These are phyloP conservation scores for Narcine bancroftii DNA, from an alignment of 2,113 vertebrate genomes.

Conservation along the genomic window DNA sequence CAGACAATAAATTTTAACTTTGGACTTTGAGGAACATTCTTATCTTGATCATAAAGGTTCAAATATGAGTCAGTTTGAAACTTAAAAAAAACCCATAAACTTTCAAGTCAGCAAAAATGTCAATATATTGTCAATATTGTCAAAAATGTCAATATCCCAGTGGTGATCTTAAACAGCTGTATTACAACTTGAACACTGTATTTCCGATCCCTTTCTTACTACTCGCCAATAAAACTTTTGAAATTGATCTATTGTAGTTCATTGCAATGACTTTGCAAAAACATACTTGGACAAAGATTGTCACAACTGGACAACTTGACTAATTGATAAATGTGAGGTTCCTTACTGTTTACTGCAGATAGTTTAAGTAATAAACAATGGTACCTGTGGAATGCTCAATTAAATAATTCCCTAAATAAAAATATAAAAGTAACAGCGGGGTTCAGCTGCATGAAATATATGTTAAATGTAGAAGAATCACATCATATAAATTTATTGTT, in stretches of 20 bases:
- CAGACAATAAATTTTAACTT: too few species aligned
- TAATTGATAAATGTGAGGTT: slow-evolving; percentile 33
- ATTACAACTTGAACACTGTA: background rate
- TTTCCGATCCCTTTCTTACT: background rate
- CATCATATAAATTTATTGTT: slow-evolving; percentile 22
- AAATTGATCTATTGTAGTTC: slow-evolving; percentile 19
- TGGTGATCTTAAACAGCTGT: slow-evolving; percentile 2
- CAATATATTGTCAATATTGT: background rate
- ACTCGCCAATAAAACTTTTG: background rate
- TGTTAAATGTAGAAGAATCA: background rate
- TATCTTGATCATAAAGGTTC: background rate
- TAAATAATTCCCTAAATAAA: slow-evolving; percentile 4
- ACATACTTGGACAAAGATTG: background rate
- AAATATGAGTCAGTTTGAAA: background rate
- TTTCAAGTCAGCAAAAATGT: background rate
- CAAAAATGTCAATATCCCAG: background rate
- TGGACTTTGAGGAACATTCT: too few species aligned
- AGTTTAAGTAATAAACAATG: slow-evolving; percentile 31
- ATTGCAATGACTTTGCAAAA: slow-evolving; percentile 26
- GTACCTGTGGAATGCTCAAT: slow-evolving; percentile 32
- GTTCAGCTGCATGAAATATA: background rate
- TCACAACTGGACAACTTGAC: slow-evolving; percentile 31
- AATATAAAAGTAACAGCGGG: background rate
- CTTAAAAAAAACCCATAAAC: background rate
- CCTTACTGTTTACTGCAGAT: slow-evolving; percentile 26